Evolutionary conservation across 2,797 vertebrate genomes (phyloP).

Genomic region (Eulemur rubriventer): DNA sequence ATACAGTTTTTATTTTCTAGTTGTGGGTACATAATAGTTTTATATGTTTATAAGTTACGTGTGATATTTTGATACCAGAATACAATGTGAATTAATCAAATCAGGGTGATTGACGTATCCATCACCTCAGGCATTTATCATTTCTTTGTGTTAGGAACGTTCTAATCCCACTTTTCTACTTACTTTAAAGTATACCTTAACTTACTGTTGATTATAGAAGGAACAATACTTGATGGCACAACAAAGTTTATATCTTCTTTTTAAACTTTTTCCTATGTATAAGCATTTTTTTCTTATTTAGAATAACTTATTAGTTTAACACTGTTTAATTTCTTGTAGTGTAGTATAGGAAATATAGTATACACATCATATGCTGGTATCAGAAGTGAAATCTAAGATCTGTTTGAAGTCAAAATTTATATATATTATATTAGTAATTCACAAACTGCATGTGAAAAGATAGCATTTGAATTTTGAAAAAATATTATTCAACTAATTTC

Average conservation of each 20-base stretch:
- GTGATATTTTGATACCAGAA: neutral
- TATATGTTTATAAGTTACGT: neutral
- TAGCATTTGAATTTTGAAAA: neutral
- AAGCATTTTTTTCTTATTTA: neutral
- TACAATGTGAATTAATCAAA: neutral
- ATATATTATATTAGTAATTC: neutral
- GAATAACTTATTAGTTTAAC: neutral
- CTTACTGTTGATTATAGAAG: neutral
- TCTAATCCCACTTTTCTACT: neutral
- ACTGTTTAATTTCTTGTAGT: neutral
- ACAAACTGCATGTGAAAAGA: neutral
- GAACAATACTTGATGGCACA: neutral
- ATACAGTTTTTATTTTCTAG: neutral
- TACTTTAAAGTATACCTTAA: neutral
- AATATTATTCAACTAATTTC: neutral
- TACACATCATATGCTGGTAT: neutral
- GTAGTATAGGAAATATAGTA: neutral
- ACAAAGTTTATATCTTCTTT: neutral
- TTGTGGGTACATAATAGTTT: neutral
- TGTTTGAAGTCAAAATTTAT: neutral
- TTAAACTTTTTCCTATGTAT: neutral
- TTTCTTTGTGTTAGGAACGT: neutral
- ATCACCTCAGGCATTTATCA: neutral
- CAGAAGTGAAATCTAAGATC: neutral
- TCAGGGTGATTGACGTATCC: neutral